Percentiles rank a stretch among this genome's conserved stretches.
phyloP scores from a whole-genome alignment of 2,797 vertebrate genomes.

The Gobionotothen gibberifrons region DNA sequence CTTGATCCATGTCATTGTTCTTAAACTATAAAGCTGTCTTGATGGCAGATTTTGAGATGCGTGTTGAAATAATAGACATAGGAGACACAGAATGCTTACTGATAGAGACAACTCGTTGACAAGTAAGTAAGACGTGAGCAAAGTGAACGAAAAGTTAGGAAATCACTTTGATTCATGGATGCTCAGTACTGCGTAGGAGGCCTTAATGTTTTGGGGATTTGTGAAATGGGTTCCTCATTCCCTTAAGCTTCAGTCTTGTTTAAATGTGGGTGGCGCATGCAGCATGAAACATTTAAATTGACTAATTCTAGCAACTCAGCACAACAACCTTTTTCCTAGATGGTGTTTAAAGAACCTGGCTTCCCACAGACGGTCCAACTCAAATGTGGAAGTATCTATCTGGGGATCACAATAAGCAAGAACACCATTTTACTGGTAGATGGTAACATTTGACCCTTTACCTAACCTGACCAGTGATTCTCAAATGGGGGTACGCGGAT shows the following conservation, averaged over 20 bases:
- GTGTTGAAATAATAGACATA: conserved; percentile 17
- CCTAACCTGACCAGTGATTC: too few species aligned
- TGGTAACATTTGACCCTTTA: conserved; percentile 3
- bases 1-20: conserved; percentile 30
- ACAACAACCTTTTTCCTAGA: conserved; percentile 14
- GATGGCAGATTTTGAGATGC: conserved; percentile 22
- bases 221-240: conserved; percentile 43
- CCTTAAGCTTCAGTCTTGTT: conserved; percentile 37
- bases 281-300: conserved; percentile 30
- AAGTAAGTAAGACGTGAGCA: neutral
- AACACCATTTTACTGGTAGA: neutral
- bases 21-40: conserved; percentile 29
- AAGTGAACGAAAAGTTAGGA: conserved; percentile 24
- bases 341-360: conserved; percentile 13
- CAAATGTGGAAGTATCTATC: neutral
- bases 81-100: conserved; percentile 2
- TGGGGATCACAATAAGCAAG: neutral
- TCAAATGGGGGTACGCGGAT: too few species aligned
- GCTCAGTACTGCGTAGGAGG: conserved; percentile 31
- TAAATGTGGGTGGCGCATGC: conserved; percentile 44
- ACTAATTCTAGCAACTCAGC: conserved; percentile 24
- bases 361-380: neutral
- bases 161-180: conserved; percentile 26
- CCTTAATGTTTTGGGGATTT: conserved; percentile 40
- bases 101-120: conserved; percentile 4